Conservation (phyloP, 2,113 vertebrate species). For the Macquaria ambigua region DNA sequence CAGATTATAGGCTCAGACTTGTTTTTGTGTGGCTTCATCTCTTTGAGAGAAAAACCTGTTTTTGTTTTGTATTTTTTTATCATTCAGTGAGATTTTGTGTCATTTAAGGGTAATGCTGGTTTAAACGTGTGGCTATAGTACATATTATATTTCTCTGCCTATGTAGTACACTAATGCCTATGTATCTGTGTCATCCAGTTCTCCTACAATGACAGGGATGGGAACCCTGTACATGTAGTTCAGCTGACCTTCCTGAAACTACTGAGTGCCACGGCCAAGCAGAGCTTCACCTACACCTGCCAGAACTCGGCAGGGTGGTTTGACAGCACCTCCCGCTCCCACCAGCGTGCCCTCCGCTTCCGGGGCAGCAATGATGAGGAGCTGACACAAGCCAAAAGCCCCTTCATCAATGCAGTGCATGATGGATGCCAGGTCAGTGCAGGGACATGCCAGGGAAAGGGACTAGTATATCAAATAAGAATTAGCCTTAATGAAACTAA, state of each 20-base stretch:
- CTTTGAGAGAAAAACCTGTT: neutral
- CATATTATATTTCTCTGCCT: neutral
- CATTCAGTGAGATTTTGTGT: neutral
- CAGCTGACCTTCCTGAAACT: conserved; percentile 94
- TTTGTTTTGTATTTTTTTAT: neutral
- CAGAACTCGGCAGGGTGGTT: conserved; percentile 92
- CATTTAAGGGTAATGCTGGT: neutral
- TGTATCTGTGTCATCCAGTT: conserved; percentile 83
- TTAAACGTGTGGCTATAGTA: neutral
- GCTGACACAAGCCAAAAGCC: conserved; percentile 85
- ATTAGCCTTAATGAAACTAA: conserved; percentile 38
- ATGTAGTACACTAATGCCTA: neutral
- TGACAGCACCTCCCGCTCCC: conserved; percentile 78
- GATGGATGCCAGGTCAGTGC: conserved; percentile 91
- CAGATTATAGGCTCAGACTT: neutral
- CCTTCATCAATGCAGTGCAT: conserved; percentile 81
- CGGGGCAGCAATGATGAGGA: conserved; percentile 88
- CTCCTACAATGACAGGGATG: conserved; percentile 89
- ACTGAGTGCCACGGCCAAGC: conserved; percentile 88
- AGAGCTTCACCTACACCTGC: conserved; percentile 90
- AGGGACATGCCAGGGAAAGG: neutral
- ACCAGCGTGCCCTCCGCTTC: conserved; percentile 86
- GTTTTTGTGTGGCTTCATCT: conserved; percentile 18
- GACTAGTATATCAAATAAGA: conserved; percentile 16
- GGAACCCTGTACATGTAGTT: conserved; percentile 87